Base-by-base conservation (phyloP, 2,888 invertebrate genomes). In the Omphaloscelis lunosa region DNA sequence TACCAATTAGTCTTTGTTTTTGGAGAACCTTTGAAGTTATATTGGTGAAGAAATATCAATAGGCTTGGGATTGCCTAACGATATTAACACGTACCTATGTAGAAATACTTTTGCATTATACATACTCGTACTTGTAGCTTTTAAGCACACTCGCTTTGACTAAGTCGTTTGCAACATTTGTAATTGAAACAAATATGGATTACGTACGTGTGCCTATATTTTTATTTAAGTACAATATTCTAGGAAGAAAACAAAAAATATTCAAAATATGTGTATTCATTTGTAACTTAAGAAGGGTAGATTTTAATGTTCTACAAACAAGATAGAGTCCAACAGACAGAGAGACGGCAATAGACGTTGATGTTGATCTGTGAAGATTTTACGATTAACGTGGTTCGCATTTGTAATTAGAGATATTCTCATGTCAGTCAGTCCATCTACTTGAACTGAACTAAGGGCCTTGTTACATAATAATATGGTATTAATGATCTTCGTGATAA, bases 361-460 rank as follows among this genome's bases (percentile, higher is more conserved):
- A 89, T 89, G 75, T 65, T 85, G 75, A 87, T 88, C 82, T 62
- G 39, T 67, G 45, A 85, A 84, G 86, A 92, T 91, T 80, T 86
- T 87, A 81, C 90, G 86, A 91, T 82, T 79, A 82, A 72, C 72
- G 34, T 63, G 62, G 92, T 89, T 91, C 89, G 89, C 84, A 83
- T 90, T 88, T 89, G 89, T 94, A 93, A 94, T 94, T 93, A 92
- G 89, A 87, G 86, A 87, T 88, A 86, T 93, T 93, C 92, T 89
- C 93, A 93, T 91, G 92, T 92, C 88, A 82, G 76, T 84, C 88
- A 85, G 83, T 86, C 82, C 79, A 87, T 89, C 85, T 83, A 79
- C 58, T 80, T 72, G 74, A 78, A 81, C 66, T 58, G 39, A 69
- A 72, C 59, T 29, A 68, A 70, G 75, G 80, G 48, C 29, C 51